phyloP scores from a whole-genome alignment of 2,797 vertebrate genomes.

The Crenichthys baileyi region DNA sequence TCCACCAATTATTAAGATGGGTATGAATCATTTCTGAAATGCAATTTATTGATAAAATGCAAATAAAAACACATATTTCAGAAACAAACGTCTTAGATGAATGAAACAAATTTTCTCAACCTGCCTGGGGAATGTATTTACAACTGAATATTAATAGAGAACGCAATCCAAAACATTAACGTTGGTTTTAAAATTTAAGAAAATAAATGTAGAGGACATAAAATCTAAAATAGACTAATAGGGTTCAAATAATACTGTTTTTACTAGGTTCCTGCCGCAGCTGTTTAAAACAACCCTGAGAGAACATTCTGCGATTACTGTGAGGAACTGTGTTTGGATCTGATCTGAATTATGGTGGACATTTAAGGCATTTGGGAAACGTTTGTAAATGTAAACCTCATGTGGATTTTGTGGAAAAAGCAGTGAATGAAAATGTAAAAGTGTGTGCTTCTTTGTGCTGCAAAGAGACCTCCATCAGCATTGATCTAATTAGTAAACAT shows the following conservation, averaged over 20 bases:
- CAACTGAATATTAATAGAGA: neutral
- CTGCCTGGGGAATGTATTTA: neutral
- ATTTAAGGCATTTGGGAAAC: neutral
- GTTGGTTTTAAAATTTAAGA: neutral
- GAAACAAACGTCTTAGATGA: neutral
- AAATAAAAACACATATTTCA: neutral
- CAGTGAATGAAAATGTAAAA: neutral
- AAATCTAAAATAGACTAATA: neutral
- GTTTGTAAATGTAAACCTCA: neutral
- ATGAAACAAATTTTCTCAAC: neutral
- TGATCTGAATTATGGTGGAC: neutral
- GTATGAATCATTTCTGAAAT: neutral
- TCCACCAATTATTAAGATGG: neutral
- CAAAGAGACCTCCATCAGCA: neutral
- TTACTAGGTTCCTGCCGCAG: neutral
- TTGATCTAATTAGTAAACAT: neutral
- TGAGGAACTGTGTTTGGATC: neutral
- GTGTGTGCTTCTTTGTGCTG: neutral
- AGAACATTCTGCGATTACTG: neutral
- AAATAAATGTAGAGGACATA: neutral
- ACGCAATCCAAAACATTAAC: accelerated
- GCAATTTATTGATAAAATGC: neutral
- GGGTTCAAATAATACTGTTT: neutral
- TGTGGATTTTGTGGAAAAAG: neutral
- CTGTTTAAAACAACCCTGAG: neutral